These are phyloP conservation scores for Drosophila pectinifera DNA, from an alignment of 1,140 invertebrate species.

Conservation along the genomic window DNA sequence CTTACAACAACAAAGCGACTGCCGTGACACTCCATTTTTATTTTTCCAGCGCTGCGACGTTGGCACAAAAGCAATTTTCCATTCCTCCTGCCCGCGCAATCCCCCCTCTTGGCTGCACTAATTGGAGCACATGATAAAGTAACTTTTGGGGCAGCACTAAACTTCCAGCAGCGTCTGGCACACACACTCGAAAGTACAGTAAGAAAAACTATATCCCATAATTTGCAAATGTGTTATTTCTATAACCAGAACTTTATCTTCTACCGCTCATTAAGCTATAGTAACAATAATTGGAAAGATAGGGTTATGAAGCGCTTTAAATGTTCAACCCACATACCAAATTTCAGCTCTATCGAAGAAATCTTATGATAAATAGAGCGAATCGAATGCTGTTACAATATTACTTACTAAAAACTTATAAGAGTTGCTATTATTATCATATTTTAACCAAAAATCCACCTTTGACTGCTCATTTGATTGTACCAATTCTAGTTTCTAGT, in stretches of 20 bases:
- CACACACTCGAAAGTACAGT: constrained; percentile 28
- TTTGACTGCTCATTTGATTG: neutral
- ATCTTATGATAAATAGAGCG: neutral
- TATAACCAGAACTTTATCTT: too few relatives aligned
- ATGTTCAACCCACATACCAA: neutral
- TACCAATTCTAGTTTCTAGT: too few relatives aligned
- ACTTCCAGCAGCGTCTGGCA: constrained; percentile 46
- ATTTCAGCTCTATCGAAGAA: neutral
- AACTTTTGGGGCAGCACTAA: constrained; percentile 63
- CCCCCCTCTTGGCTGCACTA: constrained; percentile 44
- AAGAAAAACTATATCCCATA: neutral
- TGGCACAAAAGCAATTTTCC: constrained; percentile 68
- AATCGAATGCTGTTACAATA: neutral
- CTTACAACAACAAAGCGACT: constrained; percentile 30
- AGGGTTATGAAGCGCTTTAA: neutral
- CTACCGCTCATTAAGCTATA: too few relatives aligned
- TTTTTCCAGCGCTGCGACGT: constrained; percentile 61
- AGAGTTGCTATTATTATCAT: neutral
- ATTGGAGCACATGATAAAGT: constrained; percentile 82
- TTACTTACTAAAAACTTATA: neutral
- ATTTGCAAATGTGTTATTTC: neutral
- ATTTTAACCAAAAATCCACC: neutral
- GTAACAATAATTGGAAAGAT: neutral
- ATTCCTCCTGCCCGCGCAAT: neutral
- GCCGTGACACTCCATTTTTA: constrained; percentile 83